A percentile compares a stretch with the other conserved stretches of the same genome.
phyloP scores from a whole-genome alignment of 2,113 vertebrate genomes.

The Peromyscus maniculatus region DNA sequence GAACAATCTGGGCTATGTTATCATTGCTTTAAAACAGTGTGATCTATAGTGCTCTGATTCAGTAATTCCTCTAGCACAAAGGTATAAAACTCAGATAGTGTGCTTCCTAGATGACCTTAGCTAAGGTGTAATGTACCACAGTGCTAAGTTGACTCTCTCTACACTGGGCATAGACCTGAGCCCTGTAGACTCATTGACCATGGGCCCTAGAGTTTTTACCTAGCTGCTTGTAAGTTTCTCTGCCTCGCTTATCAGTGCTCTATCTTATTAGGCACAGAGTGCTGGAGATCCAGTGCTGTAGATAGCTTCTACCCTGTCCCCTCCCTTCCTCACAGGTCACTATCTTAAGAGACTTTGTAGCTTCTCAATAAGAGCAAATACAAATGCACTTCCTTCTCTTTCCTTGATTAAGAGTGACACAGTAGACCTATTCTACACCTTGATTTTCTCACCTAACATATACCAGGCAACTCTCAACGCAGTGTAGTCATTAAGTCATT shows the following conservation, averaged over 20 bases:
- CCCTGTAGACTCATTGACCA: too few relatives aligned
- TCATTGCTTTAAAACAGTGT: neutral
- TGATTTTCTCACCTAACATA: neutral
- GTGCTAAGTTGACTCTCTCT: neutral
- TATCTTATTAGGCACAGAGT: neutral
- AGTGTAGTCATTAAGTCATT: neutral
- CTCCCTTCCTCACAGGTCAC: neutral
- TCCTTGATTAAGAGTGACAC: neutral
- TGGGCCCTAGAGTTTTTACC: too few relatives aligned
- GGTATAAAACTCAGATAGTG: neutral
- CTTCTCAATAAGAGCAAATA: constrained; percentile 26
- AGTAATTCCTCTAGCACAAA: neutral
- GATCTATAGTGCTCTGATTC: neutral
- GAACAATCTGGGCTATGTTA: neutral
- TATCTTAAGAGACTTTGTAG: neutral
- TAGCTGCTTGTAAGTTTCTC: neutral
- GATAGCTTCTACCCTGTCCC: neutral
- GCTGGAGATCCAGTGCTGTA: neutral
- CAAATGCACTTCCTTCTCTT: neutral
- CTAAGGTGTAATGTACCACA: neutral
- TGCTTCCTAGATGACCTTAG: neutral
- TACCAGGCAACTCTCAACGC: neutral
- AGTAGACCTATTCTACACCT: neutral
- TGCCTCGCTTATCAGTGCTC: neutral
- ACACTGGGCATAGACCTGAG: too few relatives aligned